These are phyloP conservation scores for Ochotona princeps DNA, from an alignment of 2,113 vertebrate species.

Conservation along the genomic window DNA sequence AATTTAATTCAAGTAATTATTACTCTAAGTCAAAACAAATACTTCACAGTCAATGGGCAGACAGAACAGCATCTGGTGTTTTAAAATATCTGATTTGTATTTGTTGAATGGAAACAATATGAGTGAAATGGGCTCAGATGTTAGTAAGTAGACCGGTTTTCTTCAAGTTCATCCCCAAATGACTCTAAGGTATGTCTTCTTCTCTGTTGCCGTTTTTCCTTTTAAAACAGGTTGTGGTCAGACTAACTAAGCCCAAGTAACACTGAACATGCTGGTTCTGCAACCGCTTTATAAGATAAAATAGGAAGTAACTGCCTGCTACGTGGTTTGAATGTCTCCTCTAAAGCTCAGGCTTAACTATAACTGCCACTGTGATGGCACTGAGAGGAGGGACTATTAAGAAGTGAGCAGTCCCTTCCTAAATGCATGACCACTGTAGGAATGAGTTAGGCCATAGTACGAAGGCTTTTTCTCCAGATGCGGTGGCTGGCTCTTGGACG, in stretches of 20 bases:
- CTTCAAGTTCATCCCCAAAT: slow-evolving; percentile 18
- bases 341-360: neutral
- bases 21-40: neutral
- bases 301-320: neutral
- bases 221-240: slow-evolving; percentile 17
- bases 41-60: neutral
- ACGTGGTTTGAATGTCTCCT: too few relatives aligned
- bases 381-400: neutral
- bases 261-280: neutral
- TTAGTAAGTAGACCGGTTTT: neutral
- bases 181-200: slow-evolving; percentile 34
- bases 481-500: neutral
- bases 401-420: neutral
- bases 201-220: neutral
- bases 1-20: slow-evolving; percentile 22
- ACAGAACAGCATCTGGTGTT: neutral
- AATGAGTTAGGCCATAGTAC: neutral
- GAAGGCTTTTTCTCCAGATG: neutral
- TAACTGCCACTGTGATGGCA: neutral
- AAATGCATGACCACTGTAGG: neutral
- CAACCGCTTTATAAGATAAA: slow-evolving; percentile 27
- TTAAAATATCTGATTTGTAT: neutral
- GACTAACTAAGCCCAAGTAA: neutral
- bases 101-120: neutral
- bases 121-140: neutral